Conservation (phyloP, 2,797 vertebrate genomes). For the Tapera naevia region DNA sequence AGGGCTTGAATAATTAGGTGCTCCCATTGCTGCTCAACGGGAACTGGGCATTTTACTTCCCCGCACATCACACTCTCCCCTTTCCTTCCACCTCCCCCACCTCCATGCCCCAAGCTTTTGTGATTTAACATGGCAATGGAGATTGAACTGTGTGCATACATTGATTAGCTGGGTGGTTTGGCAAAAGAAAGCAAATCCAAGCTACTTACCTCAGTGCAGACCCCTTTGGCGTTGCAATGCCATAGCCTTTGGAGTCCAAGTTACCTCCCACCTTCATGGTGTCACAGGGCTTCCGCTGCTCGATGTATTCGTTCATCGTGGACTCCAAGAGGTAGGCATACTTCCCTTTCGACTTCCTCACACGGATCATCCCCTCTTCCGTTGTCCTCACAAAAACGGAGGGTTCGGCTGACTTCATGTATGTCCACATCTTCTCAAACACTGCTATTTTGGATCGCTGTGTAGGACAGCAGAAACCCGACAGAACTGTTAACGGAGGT, state of each 20-base stretch:
- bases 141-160: conserved; percentile 51
- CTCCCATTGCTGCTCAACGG: conserved; percentile 6
- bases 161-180: conserved; percentile 32
- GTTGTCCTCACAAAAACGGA: conserved; percentile 98
- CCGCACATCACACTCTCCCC: not conserved
- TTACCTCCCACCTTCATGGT: conserved; percentile 99
- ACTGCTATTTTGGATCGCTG: conserved; percentile 99
- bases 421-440: conserved; percentile 99
- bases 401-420: conserved; percentile 98
- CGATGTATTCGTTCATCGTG: conserved; percentile 99
- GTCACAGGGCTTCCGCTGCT: conserved; percentile 96
- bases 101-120: not conserved
- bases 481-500: not conserved
- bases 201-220: conserved; percentile 92
- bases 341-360: conserved; percentile 98
- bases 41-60: not conserved
- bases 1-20: conserved; percentile 47
- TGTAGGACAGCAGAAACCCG: conserved; percentile 62
- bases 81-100: not conserved
- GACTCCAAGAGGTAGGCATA: conserved; percentile 98
- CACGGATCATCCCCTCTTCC: conserved; percentile 94
- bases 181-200: conserved; percentile 64
- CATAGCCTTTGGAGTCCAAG: conserved; percentile 99
- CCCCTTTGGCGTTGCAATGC: conserved; percentile 97
- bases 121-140: conserved; percentile 54